Evolutionary conservation across 1,140 invertebrate species (phyloP).

Genomic region (Choristoneura fumiferana): DNA sequence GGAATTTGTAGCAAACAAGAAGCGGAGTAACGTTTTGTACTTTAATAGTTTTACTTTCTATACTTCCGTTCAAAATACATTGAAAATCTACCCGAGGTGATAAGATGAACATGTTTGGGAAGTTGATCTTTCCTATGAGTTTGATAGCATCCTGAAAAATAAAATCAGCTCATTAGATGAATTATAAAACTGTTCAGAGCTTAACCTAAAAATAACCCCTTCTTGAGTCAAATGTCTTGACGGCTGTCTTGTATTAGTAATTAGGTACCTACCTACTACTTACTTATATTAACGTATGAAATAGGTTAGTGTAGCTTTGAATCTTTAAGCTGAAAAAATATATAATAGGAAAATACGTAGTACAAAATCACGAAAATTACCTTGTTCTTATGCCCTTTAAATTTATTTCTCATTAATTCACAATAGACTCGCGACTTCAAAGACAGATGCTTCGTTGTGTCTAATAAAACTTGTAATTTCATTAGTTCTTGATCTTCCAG

Average conservation of each 20-base stretch:
- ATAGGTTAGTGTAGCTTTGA: too few species aligned
- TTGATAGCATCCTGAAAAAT: conserved; percentile 62
- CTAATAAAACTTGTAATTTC: conserved; percentile 66
- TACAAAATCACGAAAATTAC: conserved; percentile 29
- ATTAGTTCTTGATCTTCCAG: conserved; percentile 67
- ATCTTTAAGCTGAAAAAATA: too few species aligned
- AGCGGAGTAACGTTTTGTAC: conserved; percentile 66
- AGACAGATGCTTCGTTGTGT: conserved; percentile 59
- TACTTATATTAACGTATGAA: too few species aligned
- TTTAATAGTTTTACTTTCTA: conserved; percentile 62
- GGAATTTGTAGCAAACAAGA: conserved; percentile 57
- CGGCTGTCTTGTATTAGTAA: too few species aligned
- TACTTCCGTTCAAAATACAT: conserved; percentile 53
- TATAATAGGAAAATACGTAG: too few species aligned
- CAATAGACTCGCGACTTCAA: conserved; percentile 61
- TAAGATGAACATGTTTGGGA: conserved; percentile 59
- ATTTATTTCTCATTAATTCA: conserved; percentile 61
- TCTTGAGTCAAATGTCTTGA: too few species aligned
- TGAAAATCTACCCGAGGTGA: conserved; percentile 62
- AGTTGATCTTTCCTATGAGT: conserved; percentile 63
- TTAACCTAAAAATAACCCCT: too few species aligned
- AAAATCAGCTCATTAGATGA: not conserved
- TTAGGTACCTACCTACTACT: too few species aligned
- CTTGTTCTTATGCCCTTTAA: conserved; percentile 69
- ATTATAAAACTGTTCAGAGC: too few species aligned